Percentiles rank a stretch among this genome's conserved stretches.
Evolutionary conservation across 2,113 vertebrate genomes (phyloP).

Genomic region (Eonycteris spelaea): DNA sequence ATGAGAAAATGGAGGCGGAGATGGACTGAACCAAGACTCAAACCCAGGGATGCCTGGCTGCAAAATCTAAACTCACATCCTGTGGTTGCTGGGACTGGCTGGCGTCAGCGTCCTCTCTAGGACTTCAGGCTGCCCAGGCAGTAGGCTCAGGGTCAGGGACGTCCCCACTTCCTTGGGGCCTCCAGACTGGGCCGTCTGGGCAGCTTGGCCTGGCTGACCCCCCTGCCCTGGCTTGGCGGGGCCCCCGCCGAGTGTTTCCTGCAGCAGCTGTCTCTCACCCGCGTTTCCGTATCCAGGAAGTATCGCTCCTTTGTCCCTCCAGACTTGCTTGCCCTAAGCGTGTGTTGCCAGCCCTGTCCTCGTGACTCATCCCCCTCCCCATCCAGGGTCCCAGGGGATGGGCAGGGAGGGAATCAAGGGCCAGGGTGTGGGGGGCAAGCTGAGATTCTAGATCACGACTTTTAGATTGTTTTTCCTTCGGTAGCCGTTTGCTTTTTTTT

Average conservation of each 20-base stretch:
- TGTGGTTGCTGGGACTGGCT: no score
- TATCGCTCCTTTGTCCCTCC: constrained; percentile 67
- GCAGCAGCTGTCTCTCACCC: constrained; percentile 37
- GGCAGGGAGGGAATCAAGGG: neutral
- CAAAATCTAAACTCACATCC: neutral
- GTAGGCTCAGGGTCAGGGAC: neutral
- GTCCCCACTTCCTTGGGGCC: constrained; percentile 28
- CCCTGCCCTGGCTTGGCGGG: neutral
- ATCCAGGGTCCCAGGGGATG: neutral
- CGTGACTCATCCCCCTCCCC: constrained; percentile 34
- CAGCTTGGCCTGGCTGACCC: constrained; percentile 4
- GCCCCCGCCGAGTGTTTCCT: constrained; percentile 66
- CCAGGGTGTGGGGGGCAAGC: neutral
- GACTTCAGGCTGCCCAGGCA: neutral
- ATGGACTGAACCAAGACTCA: neutral
- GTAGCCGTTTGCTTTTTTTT: neutral
- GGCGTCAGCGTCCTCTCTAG: neutral
- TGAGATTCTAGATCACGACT: neutral
- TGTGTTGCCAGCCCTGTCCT: neutral
- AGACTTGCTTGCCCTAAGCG: neutral
- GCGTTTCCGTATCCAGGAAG: constrained; percentile 68
- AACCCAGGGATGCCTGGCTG: neutral
- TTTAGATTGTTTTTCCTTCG: rapidly evolving
- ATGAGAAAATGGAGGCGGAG: neutral
- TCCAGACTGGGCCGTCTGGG: neutral